phyloP scores from a whole-genome alignment of 2,113 vertebrate genomes.

The Malurus melanocephalus region DNA sequence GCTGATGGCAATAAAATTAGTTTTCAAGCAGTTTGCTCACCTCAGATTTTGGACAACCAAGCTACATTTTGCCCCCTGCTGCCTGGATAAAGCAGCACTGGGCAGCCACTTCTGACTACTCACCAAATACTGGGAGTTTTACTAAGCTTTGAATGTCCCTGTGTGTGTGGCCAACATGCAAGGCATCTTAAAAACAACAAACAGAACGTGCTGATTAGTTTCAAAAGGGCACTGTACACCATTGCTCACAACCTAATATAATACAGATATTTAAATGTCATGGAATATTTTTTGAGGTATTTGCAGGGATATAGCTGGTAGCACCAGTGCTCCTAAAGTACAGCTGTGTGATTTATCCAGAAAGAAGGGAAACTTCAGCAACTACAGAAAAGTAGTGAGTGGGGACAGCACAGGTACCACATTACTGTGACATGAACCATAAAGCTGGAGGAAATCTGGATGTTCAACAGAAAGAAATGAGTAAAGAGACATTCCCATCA shows the following conservation, averaged over 20 bases:
- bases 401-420: fast-evolving
- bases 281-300: fast-evolving
- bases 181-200: not conserved
- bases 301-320: not conserved
- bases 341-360: fast-evolving
- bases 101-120: fast-evolving
- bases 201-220: not conserved
- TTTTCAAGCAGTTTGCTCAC: not conserved
- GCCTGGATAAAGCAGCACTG: not conserved
- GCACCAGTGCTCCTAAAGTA: not conserved
- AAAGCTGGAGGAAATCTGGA: fast-evolving
- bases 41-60: not conserved
- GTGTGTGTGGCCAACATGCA: fast-evolving
- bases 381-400: not conserved
- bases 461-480: fast-evolving
- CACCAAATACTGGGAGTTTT: fast-evolving
- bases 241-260: not conserved
- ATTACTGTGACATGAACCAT: fast-evolving
- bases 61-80: not conserved
- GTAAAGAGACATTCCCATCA: fast-evolving
- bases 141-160: fast-evolving
- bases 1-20: fast-evolving
- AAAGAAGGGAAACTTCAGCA: not conserved
- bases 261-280: fast-evolving
- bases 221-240: not conserved